A percentile compares a stretch with the other conserved stretches of the same genome.
These are phyloP conservation scores for Mythimna vitellina DNA, from an alignment of 2,888 invertebrate genomes.

Conservation along the genomic window DNA sequence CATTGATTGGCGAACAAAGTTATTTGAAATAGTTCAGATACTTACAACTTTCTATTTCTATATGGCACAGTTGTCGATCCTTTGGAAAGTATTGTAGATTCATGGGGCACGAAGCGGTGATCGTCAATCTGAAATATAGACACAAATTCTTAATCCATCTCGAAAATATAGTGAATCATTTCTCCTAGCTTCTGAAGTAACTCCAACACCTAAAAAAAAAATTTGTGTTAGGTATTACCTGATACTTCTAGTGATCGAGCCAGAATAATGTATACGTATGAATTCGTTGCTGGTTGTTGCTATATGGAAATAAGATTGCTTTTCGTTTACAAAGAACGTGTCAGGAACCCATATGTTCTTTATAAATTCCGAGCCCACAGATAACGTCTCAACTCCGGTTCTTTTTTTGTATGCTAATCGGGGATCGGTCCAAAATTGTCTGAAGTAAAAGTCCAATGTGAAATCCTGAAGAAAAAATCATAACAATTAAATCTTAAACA, in stretches of 20 bases:
- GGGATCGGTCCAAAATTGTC: constrained; percentile 99
- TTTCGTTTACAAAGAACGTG: constrained; percentile 99
- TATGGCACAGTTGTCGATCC: constrained; percentile 98
- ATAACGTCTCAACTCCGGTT: constrained; percentile 96
- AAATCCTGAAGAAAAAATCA: constrained; percentile 93
- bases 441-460: constrained; percentile 99
- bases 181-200: not conserved
- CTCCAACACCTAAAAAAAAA: not conserved
- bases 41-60: constrained; percentile 99
- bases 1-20: constrained; percentile 31
- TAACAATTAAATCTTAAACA: constrained; percentile 28
- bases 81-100: constrained; percentile 98
- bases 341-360: constrained; percentile 99
- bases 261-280: constrained; percentile 98
- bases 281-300: constrained; percentile 99
- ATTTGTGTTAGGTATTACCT: constrained; percentile 91
- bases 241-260: constrained; percentile 98
- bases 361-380: constrained; percentile 98
- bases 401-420: constrained; percentile 97
- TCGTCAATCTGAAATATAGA: constrained; percentile 94
- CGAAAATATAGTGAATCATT: not conserved
- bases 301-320: constrained; percentile 99
- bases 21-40: constrained; percentile 84
- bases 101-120: constrained; percentile 99
- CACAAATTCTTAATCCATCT: not conserved